These are phyloP conservation scores for Stictonetta naevosa DNA, from an alignment of 2,113 vertebrate genomes.

Conservation along the genomic window DNA sequence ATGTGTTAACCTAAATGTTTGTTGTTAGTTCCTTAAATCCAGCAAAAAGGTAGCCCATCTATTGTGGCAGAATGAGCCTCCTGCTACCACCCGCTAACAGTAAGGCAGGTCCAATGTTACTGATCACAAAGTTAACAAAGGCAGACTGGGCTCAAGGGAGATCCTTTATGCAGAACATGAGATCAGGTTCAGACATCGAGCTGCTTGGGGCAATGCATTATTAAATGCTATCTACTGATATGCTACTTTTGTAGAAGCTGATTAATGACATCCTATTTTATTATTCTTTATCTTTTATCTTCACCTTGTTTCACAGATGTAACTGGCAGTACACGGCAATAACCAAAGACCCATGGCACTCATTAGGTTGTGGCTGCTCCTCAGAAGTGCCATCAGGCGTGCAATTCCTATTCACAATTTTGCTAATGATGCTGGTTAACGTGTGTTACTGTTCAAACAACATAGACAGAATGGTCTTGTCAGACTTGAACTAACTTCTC, in stretches of 20 bases:
- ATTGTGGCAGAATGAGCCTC: background rate
- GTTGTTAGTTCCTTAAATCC: background rate
- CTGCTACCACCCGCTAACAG: background rate
- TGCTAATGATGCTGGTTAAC: constrained; percentile 32
- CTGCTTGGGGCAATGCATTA: constrained; percentile 52
- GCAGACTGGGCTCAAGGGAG: constrained; percentile 11
- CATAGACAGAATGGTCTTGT: background rate
- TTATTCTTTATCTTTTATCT: constrained; percentile 54
- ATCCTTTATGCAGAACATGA: constrained; percentile 1
- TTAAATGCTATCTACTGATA: constrained; percentile 47
- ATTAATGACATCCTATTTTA: constrained; percentile 56
- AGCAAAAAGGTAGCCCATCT: background rate
- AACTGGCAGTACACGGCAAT: background rate
- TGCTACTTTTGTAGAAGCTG: background rate
- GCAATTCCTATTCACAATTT: background rate
- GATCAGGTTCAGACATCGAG: constrained; percentile 1
- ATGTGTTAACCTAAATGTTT: background rate
- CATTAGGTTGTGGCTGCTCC: constrained; percentile 43
- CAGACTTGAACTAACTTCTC: background rate
- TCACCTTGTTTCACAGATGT: constrained; percentile 34
- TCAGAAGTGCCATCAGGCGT: constrained; percentile 32
- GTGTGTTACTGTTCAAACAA: background rate
- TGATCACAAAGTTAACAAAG: background rate
- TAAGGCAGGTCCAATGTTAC: background rate
- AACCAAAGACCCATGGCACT: constrained; percentile 30